Conservation (phyloP, 2,113 vertebrate genomes). For the Elephantulus edwardii region DNA sequence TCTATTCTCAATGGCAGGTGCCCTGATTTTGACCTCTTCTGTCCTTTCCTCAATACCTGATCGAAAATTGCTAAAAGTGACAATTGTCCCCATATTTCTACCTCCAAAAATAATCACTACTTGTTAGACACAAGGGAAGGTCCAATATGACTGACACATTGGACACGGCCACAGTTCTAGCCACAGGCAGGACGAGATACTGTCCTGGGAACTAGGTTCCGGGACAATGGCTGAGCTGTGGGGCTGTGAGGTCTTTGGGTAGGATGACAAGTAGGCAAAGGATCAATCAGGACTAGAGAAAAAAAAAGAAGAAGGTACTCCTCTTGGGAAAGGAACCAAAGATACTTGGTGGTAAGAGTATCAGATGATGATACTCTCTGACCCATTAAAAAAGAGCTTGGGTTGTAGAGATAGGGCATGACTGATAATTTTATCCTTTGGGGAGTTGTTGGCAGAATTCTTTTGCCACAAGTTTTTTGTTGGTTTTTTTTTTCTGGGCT, state of each 20-base stretch:
- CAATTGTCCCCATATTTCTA: neutral
- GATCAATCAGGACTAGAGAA: neutral
- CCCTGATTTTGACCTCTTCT: slow-evolving; percentile 12
- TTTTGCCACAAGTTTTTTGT: neutral
- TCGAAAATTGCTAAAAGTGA: neutral
- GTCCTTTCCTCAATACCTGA: neutral
- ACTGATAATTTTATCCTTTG: neutral
- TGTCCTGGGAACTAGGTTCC: neutral
- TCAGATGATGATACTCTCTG: neutral
- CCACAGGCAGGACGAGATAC: neutral
- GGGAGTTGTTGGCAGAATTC: neutral
- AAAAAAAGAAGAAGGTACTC: neutral
- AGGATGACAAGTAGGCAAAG: neutral
- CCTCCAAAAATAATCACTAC: neutral
- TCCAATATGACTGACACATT: neutral
- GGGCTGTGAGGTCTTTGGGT: neutral
- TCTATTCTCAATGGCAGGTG: neutral
- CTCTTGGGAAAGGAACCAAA: neutral
- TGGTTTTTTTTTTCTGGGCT: neutral
- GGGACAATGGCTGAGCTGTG: neutral
- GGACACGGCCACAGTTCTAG: neutral
- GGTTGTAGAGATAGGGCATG: neutral
- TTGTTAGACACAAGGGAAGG: neutral
- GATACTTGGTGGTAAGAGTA: neutral
- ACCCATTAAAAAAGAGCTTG: neutral